Evolutionary conservation across 2,797 vertebrate species (phyloP).

Genomic region (Galaxias olidus): DNA sequence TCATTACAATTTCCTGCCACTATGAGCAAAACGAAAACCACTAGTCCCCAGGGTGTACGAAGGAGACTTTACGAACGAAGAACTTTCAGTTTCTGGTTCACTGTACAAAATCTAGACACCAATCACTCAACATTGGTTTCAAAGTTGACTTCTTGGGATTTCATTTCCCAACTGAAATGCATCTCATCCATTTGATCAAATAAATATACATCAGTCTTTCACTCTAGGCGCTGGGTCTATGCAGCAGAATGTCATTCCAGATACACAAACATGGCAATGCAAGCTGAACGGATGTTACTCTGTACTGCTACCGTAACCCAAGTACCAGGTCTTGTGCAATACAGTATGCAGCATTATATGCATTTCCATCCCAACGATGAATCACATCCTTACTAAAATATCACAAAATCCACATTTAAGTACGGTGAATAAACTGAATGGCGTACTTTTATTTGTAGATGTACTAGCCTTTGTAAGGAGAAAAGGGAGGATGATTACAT

Average conservation of each 20-base stretch:
- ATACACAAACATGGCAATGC: conserved; percentile 25
- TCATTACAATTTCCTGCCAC: conserved; percentile 13
- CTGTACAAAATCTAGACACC: background rate
- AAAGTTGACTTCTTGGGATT: background rate
- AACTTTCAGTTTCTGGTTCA: background rate
- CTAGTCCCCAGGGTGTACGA: background rate
- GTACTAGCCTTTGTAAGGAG: conserved; percentile 21
- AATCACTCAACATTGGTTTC: background rate
- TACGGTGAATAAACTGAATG: too few species aligned
- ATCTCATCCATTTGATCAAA: too few species aligned
- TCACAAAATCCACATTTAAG: too few species aligned
- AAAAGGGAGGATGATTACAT: conserved; percentile 13
- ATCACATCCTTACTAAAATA: too few species aligned
- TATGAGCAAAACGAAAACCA: background rate
- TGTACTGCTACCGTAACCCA: background rate
- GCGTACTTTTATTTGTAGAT: too few species aligned
- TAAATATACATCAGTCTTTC: too few species aligned
- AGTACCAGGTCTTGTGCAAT: conserved; percentile 2
- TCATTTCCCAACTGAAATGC: background rate
- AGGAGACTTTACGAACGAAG: background rate
- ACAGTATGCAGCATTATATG: conserved; percentile 16
- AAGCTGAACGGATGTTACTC: conserved; percentile 16
- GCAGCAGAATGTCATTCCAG: conserved; percentile 22
- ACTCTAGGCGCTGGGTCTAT: conserved; percentile 26
- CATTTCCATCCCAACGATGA: too few species aligned